A percentile compares a stretch with the other conserved stretches of the same genome.
Conservation (phyloP, 23 tunicate species). For the Pegea sp. region DNA sequence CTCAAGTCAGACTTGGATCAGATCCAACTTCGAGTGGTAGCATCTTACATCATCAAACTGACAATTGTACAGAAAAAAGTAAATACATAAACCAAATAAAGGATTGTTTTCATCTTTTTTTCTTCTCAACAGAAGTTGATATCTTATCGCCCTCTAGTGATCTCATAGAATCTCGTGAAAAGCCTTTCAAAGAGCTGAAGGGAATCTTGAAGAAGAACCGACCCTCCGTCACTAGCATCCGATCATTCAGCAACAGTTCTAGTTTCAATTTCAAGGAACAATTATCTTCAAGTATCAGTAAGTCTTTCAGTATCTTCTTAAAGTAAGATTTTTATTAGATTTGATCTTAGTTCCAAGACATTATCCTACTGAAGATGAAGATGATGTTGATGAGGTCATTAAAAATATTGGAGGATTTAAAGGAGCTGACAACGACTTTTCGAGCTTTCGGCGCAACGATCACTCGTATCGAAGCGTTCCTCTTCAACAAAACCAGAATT, state of each 20-base stretch:
- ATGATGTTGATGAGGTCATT: neutral
- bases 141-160: neutral
- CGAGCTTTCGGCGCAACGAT: constrained; percentile 38
- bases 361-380: neutral
- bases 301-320: neutral
- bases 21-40: no score
- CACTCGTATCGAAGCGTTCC: constrained; percentile 51
- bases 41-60: no score
- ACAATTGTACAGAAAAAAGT: no score
- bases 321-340: constrained; percentile 1
- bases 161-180: neutral
- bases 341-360: no score
- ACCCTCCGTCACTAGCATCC: neutral
- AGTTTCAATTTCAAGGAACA: constrained; percentile 2
- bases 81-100: no score
- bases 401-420: constrained; percentile 19
- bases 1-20: no score
- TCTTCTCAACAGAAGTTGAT: no score
- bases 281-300: neutral
- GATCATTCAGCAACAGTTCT: neutral
- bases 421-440: constrained; percentile 30
- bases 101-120: no score
- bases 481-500: constrained; percentile 2
- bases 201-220: constrained; percentile 16
- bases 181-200: constrained; percentile 16